phyloP scores from a whole-genome alignment of 2,113 vertebrate species.

The Anolis sagrei region DNA sequence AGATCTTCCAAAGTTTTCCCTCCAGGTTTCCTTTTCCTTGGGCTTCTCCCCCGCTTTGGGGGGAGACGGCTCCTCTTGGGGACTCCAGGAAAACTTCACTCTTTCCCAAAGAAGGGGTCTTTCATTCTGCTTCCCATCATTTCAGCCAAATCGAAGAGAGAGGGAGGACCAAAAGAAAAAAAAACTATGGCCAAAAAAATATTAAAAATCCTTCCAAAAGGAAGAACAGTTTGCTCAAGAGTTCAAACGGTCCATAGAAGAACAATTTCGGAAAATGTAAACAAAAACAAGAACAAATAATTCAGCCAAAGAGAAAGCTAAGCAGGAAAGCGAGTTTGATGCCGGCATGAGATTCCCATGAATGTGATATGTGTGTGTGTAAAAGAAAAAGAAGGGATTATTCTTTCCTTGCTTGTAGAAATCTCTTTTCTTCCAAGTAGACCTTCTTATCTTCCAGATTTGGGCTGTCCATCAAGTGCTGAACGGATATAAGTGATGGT shows the following conservation, averaged over 20 bases:
- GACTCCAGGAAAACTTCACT: background rate
- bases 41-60: background rate
- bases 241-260: background rate
- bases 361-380: background rate
- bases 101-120: background rate
- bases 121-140: background rate
- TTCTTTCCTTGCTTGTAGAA: background rate
- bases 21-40: background rate
- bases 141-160: background rate
- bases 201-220: background rate
- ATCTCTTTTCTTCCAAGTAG: conserved; percentile 15
- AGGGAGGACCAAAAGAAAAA: background rate
- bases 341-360: background rate
- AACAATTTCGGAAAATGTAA: too few relatives aligned
- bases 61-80: background rate
- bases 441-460: background rate
- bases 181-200: background rate
- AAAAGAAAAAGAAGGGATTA: background rate
- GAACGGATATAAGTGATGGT: conserved; percentile 40
- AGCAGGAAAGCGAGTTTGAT: too few relatives aligned
- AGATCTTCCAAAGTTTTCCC: background rate
- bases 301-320: background rate
- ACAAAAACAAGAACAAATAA: background rate
- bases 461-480: conserved; percentile 46
- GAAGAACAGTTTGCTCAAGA: background rate